A percentile compares a stretch with the other conserved stretches of the same genome.
Evolutionary conservation across 2,888 invertebrate species (phyloP).

Genomic region (Philereme transversata): DNA sequence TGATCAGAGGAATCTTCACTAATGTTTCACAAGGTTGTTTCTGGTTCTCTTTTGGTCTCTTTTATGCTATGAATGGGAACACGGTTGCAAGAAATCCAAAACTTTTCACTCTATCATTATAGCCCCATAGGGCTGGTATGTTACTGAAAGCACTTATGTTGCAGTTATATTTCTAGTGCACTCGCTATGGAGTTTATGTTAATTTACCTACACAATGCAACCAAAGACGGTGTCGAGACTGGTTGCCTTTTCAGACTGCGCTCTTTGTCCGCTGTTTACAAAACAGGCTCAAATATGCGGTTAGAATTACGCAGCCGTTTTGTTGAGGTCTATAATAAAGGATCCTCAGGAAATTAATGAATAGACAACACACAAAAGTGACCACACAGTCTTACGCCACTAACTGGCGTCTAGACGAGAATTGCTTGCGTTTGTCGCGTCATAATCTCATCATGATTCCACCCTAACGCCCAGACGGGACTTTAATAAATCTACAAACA

Average conservation of each 20-base stretch:
- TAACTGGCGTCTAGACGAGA: conserved; percentile 11
- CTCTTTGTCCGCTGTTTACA: conserved; percentile 26
- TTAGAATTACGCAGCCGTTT: conserved; percentile 19
- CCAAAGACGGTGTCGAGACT: conserved; percentile 21
- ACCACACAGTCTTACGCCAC: neutral
- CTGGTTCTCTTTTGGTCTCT: too few species aligned
- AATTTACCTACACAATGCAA: conserved; percentile 25
- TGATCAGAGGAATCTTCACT: too few species aligned
- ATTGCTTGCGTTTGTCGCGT: conserved; percentile 7
- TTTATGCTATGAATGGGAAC: too few species aligned
- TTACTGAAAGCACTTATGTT: too few species aligned
- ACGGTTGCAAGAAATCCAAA: too few species aligned
- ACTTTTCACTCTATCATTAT: too few species aligned
- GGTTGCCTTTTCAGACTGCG: conserved; percentile 30
- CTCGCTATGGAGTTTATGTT: conserved; percentile 22
- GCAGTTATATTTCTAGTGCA: neutral
- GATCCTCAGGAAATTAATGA: neutral
- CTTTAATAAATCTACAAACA: conserved; percentile 16
- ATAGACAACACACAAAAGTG: neutral
- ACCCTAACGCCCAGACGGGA: neutral
- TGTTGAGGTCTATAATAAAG: conserved; percentile 1
- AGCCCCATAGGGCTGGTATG: too few species aligned
- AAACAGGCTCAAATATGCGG: conserved; percentile 31
- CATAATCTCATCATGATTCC: neutral
- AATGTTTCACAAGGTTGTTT: too few species aligned